Evolutionary conservation across 2,113 vertebrate species (phyloP), one percentile per base, ranked within the genome.

Genomic region (Crypturellus undulatus): DNA sequence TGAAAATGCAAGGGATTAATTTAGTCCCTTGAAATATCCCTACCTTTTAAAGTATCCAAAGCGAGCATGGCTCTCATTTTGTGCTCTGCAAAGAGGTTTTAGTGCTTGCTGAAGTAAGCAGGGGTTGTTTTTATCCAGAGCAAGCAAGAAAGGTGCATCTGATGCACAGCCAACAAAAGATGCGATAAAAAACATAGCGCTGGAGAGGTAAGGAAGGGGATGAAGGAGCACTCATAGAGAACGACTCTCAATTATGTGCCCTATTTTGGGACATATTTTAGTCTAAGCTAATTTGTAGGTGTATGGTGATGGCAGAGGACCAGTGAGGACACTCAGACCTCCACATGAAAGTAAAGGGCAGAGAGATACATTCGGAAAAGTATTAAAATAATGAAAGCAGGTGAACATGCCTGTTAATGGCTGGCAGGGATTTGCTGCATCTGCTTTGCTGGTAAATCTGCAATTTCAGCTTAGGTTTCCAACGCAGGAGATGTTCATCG

Each of bases 231-330:
- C 67, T 95, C 12, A 0, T 59, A 67, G 94, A 1, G 0, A 52
- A 47, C 26, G 47, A 83, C 93, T 97, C 95, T 96, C 88, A 96
- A 92, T 95, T 93, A 96, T 52, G 34, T 40, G 73, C 30, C 43
- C 49, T 69, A 11, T 86, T 95, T 90, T 69, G 16, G 76, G 76
- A 80, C 65, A 69, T 30, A 43, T 81, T 94, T 91, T 60, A 69
- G 87, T 84, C 72, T 64, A 58, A 70, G 62, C 43, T 25, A 19
- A 18, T 88, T 64, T 10, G 4, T 12, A 58, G 94, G 94, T 83
- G 62, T 80, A 38, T 2, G 1, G 73, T 54, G 88, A 84, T 81
- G 84, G 89, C 9, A 1, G 84, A 85, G 91, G 89, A 91, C 91
- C 3, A 54, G 78, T 0, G 2, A 94, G 81, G 81, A 82, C 54